Base-by-base conservation (phyloP, 2,797 vertebrate species). In the Oreortyx pictus region DNA sequence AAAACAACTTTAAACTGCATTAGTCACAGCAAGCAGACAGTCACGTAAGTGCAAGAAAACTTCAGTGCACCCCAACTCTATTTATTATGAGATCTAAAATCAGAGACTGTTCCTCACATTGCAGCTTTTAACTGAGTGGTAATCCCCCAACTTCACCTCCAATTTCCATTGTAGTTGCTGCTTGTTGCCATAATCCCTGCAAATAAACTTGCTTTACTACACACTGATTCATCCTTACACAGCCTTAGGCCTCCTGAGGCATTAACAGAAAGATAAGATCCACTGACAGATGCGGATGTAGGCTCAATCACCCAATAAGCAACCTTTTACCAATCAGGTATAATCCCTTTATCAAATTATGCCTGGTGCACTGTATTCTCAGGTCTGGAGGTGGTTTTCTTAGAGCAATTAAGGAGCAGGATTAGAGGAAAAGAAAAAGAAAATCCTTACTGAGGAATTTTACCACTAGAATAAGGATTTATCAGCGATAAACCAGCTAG, bases 201-300 rank as follows among this genome's bases (percentile, higher is more conserved):
- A 88, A 93, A 94, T 82, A 11, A 19, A 27, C 50, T 93, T 79
- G 72, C 88, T 77, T 88, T 87, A 65, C 33, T 68, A 88, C 20
- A 83, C 11, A 70, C 6, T 33, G 56, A 24, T 90, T 94, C 44
- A 90, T 73, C 71, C 80, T 18, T 67, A 88, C 79, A 68, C 50
- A 75, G 66, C 71, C 43, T 76, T 60, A 52, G 65, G 50, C 15
- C 3, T 22, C 44, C 64, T 22, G 71, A 56, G 46, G 56, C 77
- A 82, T 83, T 91, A 78, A 72, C 25, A n/a, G 65, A 50, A 86
- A 88, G 82, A 88, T 70, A 90, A 91, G 37, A 95, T 89, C 74
- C 72, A 59, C 2, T 39, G 27, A 77, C 59, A 92, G 70, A 88
- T 50, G 33, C 23, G 66, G 89, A 65, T 8, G 23, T 81, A 68